Evolutionary conservation across 2,888 invertebrate genomes (phyloP).

Genomic region (Limnephilus marmoratus): DNA sequence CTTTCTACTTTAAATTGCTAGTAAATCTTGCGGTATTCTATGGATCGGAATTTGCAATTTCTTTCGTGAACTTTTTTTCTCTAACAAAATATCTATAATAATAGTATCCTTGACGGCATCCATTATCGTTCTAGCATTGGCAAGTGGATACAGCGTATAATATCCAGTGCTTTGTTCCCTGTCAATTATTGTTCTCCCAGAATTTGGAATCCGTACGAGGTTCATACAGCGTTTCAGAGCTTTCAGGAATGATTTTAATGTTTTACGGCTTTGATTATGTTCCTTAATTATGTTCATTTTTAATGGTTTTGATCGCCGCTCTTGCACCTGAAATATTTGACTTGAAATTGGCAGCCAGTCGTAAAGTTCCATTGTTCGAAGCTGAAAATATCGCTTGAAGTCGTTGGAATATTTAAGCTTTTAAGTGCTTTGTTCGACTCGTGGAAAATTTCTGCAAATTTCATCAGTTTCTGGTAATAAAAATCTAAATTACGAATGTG

Average conservation of each 20-base stretch:
- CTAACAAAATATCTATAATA: too few relatives aligned
- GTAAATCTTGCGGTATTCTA: too few relatives aligned
- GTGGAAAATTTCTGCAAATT: background rate
- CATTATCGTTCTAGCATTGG: background rate
- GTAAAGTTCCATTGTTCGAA: background rate
- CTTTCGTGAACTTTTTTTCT: too few relatives aligned
- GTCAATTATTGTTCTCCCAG: background rate
- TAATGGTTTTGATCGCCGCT: background rate
- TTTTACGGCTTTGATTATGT: background rate
- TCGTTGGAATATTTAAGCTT: background rate
- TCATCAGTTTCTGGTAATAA: background rate
- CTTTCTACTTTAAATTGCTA: too few relatives aligned
- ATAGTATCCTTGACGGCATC: background rate
- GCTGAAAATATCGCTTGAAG: background rate
- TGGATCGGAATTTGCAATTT: too few relatives aligned
- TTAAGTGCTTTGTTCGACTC: background rate
- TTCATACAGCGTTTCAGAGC: background rate
- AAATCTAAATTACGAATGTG: background rate
- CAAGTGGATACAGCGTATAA: background rate
- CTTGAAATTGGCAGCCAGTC: background rate
- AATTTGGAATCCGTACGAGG: background rate
- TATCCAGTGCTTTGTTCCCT: background rate
- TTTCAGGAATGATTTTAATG: background rate
- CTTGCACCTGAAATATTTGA: slow-evolving; percentile 2
- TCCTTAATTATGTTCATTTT: background rate